Base-by-base conservation (phyloP, 2,888 invertebrate species). In the Agrochola macilenta region DNA sequence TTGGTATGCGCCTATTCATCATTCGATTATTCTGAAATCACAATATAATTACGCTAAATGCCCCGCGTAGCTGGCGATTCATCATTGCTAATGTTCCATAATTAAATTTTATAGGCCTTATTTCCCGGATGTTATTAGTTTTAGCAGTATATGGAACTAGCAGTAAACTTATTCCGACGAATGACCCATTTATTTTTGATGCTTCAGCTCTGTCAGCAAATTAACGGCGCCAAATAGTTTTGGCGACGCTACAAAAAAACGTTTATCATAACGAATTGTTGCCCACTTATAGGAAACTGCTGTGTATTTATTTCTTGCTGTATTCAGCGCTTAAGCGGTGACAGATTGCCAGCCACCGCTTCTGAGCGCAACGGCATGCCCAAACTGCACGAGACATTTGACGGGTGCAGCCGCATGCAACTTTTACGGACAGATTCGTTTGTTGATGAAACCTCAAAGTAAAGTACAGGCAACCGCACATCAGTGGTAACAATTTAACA, bases 21-120 rank as follows among this genome's bases (percentile, higher is more conserved):
- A 95, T 89, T 91, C 91, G 93, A 94, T 95, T 94, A 94, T 94
- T 93, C 92, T 90, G 91, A 93, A 94, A 95, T 94, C 95, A 94
- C 93, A 93, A 93, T 94, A 95, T 94, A 94, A 95, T 94, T 93
- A 93, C 93, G 90, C 91, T 93, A 94, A 84, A 94, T 93, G 91
- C 91, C 87, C 85, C 81, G 86, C 90, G 90, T 91, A 88, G 89
- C 82, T 84, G 83, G 88, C 92, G 90, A 94, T 94, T 94, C 92
- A 93, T 95, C 94, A 94, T 92, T 90, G 91, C 92, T 93, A 94
- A 94, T 93, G 92, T 91, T 92, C 89, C 85, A 89, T 93, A 94
- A 94, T 95, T 94, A 94, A 95, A 94, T 94, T 94, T 95, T 93
- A 94, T 93, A 91, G 91, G 91, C 89, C 90, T 89, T 91, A 92